Base-by-base conservation (phyloP, 2,888 invertebrate genomes). In the Diarsia rubi region DNA sequence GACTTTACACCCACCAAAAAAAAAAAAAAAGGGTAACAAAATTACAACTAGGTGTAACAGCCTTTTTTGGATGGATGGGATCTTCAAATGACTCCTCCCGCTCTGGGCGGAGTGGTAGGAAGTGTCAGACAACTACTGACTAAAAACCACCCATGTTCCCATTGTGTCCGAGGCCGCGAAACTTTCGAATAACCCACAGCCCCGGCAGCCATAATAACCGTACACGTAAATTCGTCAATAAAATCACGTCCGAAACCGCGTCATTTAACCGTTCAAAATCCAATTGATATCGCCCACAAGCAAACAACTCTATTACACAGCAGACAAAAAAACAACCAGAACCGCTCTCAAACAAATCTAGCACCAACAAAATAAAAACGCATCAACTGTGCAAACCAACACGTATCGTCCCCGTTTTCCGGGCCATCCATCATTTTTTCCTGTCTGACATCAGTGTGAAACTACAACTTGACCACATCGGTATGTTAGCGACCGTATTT, bases 311-410 rank as follows among this genome's bases (percentile, higher is more conserved):
- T 12, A 70, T 62, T 60, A 62, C 45, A 62, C 31, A 45, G 16
- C 21, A 14, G 12, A 4, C 8, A 77, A 77, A 82, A 64, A 69
- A 52, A 69, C 45, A 59, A 69, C 21, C 66, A 47, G 5, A 59
- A n/a, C 16, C 44, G 27, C 66, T 77, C 57, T 37, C 47, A 67
- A 78, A 79, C 59, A 64, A 83, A 83, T 73, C 69, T 59, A 74
- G 59, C 59, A 44, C 67, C 52, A 49, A 67, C 57, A 73, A 73
- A 83, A 59, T 47, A 60, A 66, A 73, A 81, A 59, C 67, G 67
- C 52, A 82, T 69, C 57, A 31, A 69, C 45, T 49, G 24, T 45
- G 24, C 54, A 31, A 45, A 8, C 47, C 49, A 66, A 77, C 66
- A 83, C n/a, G 44, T 67, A 27, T 49, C 52, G 52, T 31, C 14